Conservation (phyloP, 1,140 invertebrate genomes). For the Drosophila asahinai region DNA sequence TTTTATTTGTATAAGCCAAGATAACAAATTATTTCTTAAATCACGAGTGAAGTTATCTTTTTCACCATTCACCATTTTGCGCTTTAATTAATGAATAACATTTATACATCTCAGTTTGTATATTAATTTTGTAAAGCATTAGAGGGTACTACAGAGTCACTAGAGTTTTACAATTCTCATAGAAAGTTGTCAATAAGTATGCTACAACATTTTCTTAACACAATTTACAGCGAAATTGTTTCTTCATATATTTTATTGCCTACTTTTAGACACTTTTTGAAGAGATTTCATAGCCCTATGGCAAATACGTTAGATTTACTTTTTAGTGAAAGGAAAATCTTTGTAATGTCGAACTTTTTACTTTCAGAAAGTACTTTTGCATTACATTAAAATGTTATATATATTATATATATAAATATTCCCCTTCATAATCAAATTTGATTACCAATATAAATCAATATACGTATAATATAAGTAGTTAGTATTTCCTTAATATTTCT, state of each 20-base stretch:
- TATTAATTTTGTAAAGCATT: background rate
- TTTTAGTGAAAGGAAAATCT: background rate
- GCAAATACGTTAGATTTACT: no score
- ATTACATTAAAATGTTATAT: no score
- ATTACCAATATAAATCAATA: background rate
- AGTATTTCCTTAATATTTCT: background rate
- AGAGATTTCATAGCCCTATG: no score
- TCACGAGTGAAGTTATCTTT: background rate
- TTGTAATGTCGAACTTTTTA: background rate
- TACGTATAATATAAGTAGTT: background rate
- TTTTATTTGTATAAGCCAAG: background rate
- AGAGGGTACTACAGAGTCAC: no score
- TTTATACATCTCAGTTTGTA: no score
- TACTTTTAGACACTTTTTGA: no score
- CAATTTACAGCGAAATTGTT: no score
- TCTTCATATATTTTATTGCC: no score
- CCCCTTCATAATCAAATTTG: background rate
- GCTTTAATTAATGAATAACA: background rate
- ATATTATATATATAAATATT: background rate
- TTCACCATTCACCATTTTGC: background rate
- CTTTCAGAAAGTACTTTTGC: background rate
- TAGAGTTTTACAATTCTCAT: no score
- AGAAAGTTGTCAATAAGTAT: no score
- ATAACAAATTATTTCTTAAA: background rate
- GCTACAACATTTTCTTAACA: no score